A percentile compares a stretch with the other conserved stretches of the same genome.
These are phyloP conservation scores for Drosophila sucinea DNA, from an alignment of 1,140 invertebrate species.

Conservation along the genomic window DNA sequence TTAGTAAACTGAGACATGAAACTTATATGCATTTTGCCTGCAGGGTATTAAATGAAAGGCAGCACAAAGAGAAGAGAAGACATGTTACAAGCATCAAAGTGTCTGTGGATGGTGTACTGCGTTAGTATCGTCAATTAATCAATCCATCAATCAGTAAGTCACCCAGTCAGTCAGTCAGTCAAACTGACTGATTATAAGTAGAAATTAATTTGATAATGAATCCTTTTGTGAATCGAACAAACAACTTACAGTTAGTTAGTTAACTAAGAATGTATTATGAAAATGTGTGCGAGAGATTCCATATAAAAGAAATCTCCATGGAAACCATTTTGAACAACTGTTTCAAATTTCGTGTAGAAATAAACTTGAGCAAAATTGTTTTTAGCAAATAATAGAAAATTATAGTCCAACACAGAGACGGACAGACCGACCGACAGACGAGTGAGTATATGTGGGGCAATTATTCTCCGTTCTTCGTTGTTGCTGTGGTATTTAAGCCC, in stretches of 20 bases:
- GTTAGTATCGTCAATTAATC: not conserved
- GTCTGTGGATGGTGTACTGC: not conserved
- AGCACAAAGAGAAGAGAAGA: no score
- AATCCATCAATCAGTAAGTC: not conserved
- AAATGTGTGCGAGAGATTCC: not conserved
- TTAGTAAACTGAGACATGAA: no score
- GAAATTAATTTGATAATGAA: constrained; percentile 22
- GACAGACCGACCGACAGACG: not conserved
- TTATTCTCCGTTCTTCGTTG: not conserved
- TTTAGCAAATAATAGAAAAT: constrained; percentile 3
- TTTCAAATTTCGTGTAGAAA: not conserved
- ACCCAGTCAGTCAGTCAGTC: constrained; percentile 38
- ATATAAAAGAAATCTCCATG: no score
- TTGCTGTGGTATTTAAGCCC: constrained; percentile 3
- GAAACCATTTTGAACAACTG: no score
- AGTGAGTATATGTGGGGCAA: not conserved
- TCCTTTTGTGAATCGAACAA: no score
- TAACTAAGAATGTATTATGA: not conserved
- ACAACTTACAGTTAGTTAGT: not conserved
- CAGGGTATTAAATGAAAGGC: no score
- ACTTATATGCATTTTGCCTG: no score
- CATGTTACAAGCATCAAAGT: not conserved
- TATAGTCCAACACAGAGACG: not conserved
- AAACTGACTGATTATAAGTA: constrained; percentile 16
- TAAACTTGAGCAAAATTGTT: not conserved